Conservation (phyloP, 2,888 invertebrate species). For the Pristionchus entomophagus region DNA sequence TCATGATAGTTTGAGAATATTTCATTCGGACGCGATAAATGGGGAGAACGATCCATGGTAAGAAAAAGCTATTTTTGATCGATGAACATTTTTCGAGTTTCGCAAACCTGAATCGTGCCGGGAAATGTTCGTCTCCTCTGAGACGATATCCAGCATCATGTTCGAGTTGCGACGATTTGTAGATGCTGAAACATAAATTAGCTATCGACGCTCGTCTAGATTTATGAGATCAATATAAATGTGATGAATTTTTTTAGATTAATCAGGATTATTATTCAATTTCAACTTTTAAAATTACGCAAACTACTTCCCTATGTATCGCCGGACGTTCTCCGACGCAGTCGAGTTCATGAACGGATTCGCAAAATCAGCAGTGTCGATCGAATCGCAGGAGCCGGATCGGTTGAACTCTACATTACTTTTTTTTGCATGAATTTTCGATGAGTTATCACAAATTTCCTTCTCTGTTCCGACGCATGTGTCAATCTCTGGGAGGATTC, state of each 20-base stretch:
- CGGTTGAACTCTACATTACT: background rate
- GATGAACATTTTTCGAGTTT: background rate
- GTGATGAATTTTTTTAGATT: too few species aligned
- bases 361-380: slow-evolving; percentile 39
- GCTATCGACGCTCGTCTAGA: background rate
- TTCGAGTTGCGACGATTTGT: slow-evolving; percentile 26
- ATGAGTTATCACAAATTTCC: too few species aligned
- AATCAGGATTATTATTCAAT: too few species aligned
- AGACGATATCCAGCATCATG: background rate
- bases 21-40: too few species aligned
- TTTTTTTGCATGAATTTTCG: background rate
- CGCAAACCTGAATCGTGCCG: background rate
- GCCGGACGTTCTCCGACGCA: background rate
- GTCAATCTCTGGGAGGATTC: background rate
- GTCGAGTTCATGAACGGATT: slow-evolving; percentile 41
- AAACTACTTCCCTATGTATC: slow-evolving; percentile 33
- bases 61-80: too few species aligned
- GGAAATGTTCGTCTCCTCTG: slow-evolving; percentile 4
- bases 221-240: background rate
- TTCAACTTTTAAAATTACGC: too few species aligned
- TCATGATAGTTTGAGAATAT: too few species aligned
- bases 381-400: slow-evolving; percentile 2
- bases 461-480: too few species aligned
- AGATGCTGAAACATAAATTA: background rate
- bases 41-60: too few species aligned